phyloP scores from a whole-genome alignment of 2,113 vertebrate genomes.

The Mungos mungo region DNA sequence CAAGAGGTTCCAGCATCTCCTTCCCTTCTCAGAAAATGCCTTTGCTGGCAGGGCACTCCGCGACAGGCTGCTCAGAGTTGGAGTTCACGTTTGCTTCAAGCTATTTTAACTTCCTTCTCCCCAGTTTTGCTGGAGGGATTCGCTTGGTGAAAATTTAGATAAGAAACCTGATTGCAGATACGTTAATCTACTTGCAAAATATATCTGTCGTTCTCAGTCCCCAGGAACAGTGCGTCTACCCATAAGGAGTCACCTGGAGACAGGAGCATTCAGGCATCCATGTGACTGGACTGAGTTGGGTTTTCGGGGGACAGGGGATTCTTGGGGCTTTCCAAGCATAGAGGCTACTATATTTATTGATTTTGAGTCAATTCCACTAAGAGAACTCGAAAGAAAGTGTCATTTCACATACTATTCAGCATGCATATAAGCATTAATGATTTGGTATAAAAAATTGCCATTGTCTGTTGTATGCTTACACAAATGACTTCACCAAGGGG shows the following conservation, averaged over 20 bases:
- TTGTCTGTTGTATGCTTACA: background rate
- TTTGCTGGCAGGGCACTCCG: background rate
- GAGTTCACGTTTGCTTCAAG: background rate
- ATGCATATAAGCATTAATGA: background rate
- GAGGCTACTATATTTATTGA: background rate
- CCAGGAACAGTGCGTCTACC: background rate
- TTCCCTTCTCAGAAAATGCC: background rate
- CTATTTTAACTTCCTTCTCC: constrained; percentile 34
- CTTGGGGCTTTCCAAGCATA: background rate
- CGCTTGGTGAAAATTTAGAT: constrained; percentile 24
- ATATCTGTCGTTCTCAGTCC: background rate
- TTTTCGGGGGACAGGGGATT: background rate
- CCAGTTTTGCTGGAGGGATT: background rate
- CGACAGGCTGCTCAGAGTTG: background rate
- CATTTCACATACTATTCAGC: background rate
- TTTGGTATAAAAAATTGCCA: background rate
- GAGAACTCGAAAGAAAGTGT: constrained; percentile 6
- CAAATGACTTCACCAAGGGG: background rate
- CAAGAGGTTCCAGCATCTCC: background rate
- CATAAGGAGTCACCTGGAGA: background rate
- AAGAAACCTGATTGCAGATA: background rate
- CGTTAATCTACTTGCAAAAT: background rate
- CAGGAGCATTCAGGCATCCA: background rate
- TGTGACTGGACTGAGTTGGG: background rate
- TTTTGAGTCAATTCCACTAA: background rate